Evolutionary conservation across 2,797 vertebrate genomes (phyloP).

Genomic region (Netta rufina): DNA sequence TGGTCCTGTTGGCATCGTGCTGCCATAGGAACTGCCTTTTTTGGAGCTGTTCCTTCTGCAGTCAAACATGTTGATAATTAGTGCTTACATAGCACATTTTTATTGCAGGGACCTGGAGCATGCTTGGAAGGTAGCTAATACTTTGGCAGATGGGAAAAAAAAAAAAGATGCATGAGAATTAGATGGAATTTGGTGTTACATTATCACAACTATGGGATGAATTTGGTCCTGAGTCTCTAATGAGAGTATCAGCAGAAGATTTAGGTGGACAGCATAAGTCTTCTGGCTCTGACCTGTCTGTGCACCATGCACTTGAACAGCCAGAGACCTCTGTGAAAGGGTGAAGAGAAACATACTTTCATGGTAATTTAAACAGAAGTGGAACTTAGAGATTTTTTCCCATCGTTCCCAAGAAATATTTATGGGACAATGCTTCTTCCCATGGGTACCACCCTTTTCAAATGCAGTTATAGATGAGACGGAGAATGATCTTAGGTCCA

Average conservation of each 20-base stretch:
- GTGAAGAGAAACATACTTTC: background rate
- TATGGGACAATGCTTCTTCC: background rate
- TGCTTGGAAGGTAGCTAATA: background rate
- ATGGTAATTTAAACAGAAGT: background rate
- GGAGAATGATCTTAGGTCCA: background rate
- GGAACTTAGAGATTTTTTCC: background rate
- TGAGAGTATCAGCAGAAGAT: background rate
- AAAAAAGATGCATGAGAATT: background rate
- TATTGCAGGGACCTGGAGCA: background rate
- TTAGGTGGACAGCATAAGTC: background rate
- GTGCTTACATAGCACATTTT: background rate
- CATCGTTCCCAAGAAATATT: background rate
- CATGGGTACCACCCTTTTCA: background rate
- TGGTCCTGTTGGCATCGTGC: background rate
- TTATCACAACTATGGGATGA: background rate
- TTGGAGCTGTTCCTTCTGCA: background rate
- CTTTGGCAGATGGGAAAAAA: background rate
- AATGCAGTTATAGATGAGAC: background rate
- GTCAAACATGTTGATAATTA: background rate
- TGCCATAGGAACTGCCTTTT: background rate
- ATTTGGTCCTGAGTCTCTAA: background rate
- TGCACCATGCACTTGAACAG: background rate
- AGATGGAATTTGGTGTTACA: background rate
- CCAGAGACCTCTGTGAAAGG: background rate
- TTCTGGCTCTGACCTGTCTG: background rate